Base-by-base conservation (phyloP, 1,140 invertebrate genomes). In the Cataglyphis hispanica region DNA sequence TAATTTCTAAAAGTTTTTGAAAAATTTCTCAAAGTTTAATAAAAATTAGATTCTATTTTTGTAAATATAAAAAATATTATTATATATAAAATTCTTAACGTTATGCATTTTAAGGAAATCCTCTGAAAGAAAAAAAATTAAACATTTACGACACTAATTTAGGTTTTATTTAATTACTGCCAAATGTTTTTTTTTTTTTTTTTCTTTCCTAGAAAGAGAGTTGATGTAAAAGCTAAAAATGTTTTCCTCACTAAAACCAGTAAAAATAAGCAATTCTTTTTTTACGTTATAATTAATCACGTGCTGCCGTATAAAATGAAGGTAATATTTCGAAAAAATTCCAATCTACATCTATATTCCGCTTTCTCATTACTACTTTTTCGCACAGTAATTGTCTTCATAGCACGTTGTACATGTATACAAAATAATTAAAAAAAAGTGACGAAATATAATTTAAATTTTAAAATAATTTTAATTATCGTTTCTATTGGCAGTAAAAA, bases 231-330 rank as follows among this genome's bases (percentile, higher is more conserved):
- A 37, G 8, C 37, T 80, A 67, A 37, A 80, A 80, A 69, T 53
- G 13, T 31, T 31, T 37, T 40, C 37, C 31, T 6, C 22, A 40
- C 16, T 40, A 69, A 80, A 56, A 16, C 16, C n/a, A 34, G 13
- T 4, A 13, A 74, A 27, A 56, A 7, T 19, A 50, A 1, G 13
- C 16, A 43, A 34, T 84, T 50, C 3, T 61, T 25, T 87, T 85
- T 85, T 76, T 56, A 70, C n/a, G 69, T 67, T 87, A 76, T 88
- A 88, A 88, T 89, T 89, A 89, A 85, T 83, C 61, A 74, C 27
- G n/a, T 64, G 43, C 31, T 74, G 6, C 6, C 56, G 0, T n/a
- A 67, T 67, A 46, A 74, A 74, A 83, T 11, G 53, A 88, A 63
- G 22, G 19, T 40, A 81, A n/a, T 53, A n/a, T 60, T 58, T 11